Base-by-base conservation (phyloP, 1,140 invertebrate species). In the Neelides sp. region DNA sequence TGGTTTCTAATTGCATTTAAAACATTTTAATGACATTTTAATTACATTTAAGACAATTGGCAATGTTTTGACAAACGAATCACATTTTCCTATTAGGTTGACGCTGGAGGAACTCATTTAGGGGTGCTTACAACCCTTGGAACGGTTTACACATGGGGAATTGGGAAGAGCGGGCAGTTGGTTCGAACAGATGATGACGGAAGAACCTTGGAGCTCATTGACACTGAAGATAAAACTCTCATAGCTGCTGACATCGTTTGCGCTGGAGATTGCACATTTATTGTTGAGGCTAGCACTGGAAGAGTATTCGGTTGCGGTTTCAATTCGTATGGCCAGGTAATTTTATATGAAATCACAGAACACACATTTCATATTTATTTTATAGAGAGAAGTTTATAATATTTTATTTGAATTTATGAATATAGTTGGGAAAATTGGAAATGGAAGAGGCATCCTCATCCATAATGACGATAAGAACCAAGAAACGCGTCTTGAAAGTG, bases 401-500 rank as follows among this genome's bases (percentile, higher is more conserved):
- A 41, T 8, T 34, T 20, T 19, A 7, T 20, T 17, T 12, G 17
- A 34, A 15, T 17, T 39, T 26, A 30, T 15, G 20, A 32, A 41
- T 43, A 27, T 23, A 55, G 55, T 39, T 61, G 3, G 59, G 59
- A 20, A 50, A 48, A 30, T 49, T 61, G 52, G 55, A 61, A 35
- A 50, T 46, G 1, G 59, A 57, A 2, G 52, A 57, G 12, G 55
- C 55, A 5, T 42, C 50, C 15, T 23, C 45, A 13, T 54, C 59
- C 10, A 49, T 61, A 13, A 54, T 61, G 52, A 61, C 55, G 27
- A 57, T 61, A 22, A 43, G 52, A 44, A 61, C 59, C 19, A 61
- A 61, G 41, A 61, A 61, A 35, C 44, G 59, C 1, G 55, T 61
- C 2, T 52, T 61, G 2, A 57, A 57, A 43, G 55, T 61, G 10